These are phyloP conservation scores for Esox masquinongy DNA, from an alignment of 2,797 vertebrate genomes.

Conservation along the genomic window DNA sequence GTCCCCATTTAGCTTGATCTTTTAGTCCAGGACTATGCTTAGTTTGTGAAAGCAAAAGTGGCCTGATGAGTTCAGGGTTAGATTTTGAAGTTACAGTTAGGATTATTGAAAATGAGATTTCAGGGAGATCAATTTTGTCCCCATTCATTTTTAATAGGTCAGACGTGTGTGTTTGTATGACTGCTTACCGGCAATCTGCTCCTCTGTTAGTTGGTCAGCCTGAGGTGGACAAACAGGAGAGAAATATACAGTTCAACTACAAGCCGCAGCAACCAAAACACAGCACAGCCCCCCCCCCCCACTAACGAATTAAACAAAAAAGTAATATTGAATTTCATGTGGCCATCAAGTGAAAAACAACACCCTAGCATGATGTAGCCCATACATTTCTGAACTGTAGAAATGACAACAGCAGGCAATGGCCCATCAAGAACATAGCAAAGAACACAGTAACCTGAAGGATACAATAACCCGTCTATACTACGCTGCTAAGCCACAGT, in stretches of 20 bases:
- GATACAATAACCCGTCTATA: background rate
- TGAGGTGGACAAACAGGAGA: background rate
- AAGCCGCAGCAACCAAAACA: background rate
- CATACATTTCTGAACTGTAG: background rate
- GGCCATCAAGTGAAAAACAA: no score
- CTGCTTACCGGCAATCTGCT: constrained; percentile 29
- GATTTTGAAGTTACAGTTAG: no score
- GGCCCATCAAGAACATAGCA: background rate
- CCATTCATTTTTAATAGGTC: no score
- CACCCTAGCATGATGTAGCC: background rate
- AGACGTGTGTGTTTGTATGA: background rate
- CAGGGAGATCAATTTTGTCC: no score
- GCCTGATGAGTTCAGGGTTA: no score
- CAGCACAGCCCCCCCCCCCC: background rate
- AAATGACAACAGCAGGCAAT: background rate
- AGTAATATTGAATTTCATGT: no score
- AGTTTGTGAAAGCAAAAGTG: no score
- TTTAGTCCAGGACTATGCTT: no score
- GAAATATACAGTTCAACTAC: background rate
- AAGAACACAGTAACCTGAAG: background rate
- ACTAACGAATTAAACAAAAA: no score
- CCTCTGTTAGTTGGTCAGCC: constrained; percentile 31
- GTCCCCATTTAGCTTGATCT: no score
- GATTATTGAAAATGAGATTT: no score
- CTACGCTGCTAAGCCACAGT: background rate